Percentiles rank a stretch among this genome's conserved stretches.
phyloP scores from a whole-genome alignment of 92 coral and sea anemone species.

The Actinostola sp. region DNA sequence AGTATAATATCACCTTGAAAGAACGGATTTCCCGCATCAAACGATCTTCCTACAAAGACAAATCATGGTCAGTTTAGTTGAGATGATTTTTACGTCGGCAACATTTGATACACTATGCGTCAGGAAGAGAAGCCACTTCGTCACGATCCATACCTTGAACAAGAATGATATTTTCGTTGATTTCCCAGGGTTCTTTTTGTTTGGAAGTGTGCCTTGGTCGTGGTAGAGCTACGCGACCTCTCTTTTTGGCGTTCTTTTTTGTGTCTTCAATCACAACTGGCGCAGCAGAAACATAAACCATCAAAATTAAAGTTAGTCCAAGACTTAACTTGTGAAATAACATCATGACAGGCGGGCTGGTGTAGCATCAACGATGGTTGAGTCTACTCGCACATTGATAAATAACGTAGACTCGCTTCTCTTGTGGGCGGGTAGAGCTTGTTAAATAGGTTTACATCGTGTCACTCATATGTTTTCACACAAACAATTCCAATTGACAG shows the following conservation, averaged over 20 bases:
- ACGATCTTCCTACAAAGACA: slow-evolving; percentile 52
- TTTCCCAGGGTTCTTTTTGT: slow-evolving; percentile 95
- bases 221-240: slow-evolving; percentile 27
- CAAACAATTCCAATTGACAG: slow-evolving; percentile 87
- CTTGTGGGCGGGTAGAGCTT: slow-evolving; percentile 83
- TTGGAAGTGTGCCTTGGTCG: slow-evolving; percentile 14
- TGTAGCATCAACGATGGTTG: slow-evolving; percentile 7
- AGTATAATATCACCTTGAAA: slow-evolving; percentile 95
- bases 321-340: slow-evolving; percentile 68
- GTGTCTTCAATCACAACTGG: slow-evolving; percentile 71
- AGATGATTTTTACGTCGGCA: no score
- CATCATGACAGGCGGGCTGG: slow-evolving; percentile 38
- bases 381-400: slow-evolving; percentile 55
- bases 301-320: slow-evolving; percentile 68
- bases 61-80: background rate
- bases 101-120: no score
- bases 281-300: slow-evolving; percentile 73
- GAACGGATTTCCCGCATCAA: slow-evolving; percentile 73
- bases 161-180: slow-evolving; percentile 73
- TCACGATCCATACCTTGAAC: slow-evolving; percentile 45
- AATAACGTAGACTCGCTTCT: slow-evolving; percentile 5
- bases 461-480: slow-evolving; percentile 90
- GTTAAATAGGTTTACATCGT: slow-evolving; percentile 82
- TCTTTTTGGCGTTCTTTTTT: slow-evolving; percentile 59
- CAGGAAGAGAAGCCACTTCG: no score